A percentile compares a stretch with the other conserved stretches of the same genome.
phyloP scores from a whole-genome alignment of 2,888 invertebrate species.

The Chaetoderma sp. region DNA sequence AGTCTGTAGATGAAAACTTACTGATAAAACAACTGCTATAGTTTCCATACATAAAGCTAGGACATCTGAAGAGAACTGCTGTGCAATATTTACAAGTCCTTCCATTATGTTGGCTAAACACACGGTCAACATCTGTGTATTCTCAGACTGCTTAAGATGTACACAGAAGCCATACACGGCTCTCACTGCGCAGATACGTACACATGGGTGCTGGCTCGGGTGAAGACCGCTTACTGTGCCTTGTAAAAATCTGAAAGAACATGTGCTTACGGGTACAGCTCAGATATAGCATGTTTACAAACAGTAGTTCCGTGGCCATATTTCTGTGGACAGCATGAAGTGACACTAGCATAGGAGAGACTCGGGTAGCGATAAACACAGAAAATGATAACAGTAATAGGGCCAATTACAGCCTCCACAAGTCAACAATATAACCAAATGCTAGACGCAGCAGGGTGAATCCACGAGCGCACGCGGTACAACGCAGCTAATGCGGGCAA shows the following conservation, averaged over 20 bases:
- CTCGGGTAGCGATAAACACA: too few relatives aligned
- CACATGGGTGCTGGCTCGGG: constrained; percentile 72
- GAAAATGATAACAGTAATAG: too few relatives aligned
- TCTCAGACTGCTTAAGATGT: constrained; percentile 71
- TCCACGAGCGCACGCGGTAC: too few relatives aligned
- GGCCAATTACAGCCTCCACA: too few relatives aligned
- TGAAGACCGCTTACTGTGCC: constrained; percentile 74
- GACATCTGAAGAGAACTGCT: constrained; percentile 73
- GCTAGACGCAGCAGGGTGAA: too few relatives aligned
- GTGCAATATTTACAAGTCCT: constrained; percentile 73
- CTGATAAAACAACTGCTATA: constrained; percentile 72
- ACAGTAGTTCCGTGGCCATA: too few relatives aligned
- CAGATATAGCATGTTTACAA: too few relatives aligned
- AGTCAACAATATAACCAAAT: too few relatives aligned
- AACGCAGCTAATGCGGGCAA: too few relatives aligned
- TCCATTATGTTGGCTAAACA: constrained; percentile 73
- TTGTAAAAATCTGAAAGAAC: constrained; percentile 70
- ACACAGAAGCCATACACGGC: constrained; percentile 73
- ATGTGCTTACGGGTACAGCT: too few relatives aligned
- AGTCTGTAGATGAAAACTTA: constrained; percentile 63
- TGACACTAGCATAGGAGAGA: too few relatives aligned
- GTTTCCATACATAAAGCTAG: constrained; percentile 73
- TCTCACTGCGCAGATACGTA: constrained; percentile 73
- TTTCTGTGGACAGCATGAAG: too few relatives aligned
- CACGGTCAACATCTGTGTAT: constrained; percentile 69